Base-by-base conservation (phyloP, 2,888 invertebrate species). In the Tethea ocularis region DNA sequence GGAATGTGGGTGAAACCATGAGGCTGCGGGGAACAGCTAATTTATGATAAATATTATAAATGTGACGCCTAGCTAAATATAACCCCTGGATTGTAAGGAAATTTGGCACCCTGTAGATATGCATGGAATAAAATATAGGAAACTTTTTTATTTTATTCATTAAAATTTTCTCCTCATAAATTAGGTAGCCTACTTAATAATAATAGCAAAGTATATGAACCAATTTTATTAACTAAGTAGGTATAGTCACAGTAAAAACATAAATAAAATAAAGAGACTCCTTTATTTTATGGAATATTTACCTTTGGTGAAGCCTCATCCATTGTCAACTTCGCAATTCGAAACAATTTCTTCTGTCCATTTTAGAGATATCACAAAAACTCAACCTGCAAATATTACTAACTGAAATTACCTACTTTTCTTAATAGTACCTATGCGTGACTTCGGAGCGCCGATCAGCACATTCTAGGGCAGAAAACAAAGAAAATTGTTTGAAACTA, bases 321-420 rank as follows among this genome's bases (percentile, higher is more conserved):
- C 88, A 89, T 89, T 57, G 68, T 86, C 84, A 83, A 64, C 77
- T 83, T 61, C 52, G 61, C 36, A 60, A 46, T 51, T 53, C 57
- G 29, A 20, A 57, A 61, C n/a, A 58, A 33, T 57, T 51, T 61
- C 56, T 65, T 61, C 65, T 59, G 58, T 51, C 61, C 64, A 74
- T 74, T 66, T 61, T 72, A 53, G 10, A 20, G 24, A 53, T 13
- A 52, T 57, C 57, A 36, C 13, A 3, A 20, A 52, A 33, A 57
- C 11, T 13, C 13, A 20, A 11, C 15, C 15, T 1, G 15, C n/a
- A 23, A 24, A 33, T 33, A 38, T 38, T n/a, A 38, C 7, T 1
- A n/a, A 56, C 33, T 13, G 8, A 15, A 17, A 46, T 33, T 23
- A 8, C 20, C 15, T 29, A 55, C 33, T 33, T 17, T 22, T 57